Evolutionary conservation across 2,888 invertebrate genomes (phyloP).

Genomic region (Platycheirus albimanus): DNA sequence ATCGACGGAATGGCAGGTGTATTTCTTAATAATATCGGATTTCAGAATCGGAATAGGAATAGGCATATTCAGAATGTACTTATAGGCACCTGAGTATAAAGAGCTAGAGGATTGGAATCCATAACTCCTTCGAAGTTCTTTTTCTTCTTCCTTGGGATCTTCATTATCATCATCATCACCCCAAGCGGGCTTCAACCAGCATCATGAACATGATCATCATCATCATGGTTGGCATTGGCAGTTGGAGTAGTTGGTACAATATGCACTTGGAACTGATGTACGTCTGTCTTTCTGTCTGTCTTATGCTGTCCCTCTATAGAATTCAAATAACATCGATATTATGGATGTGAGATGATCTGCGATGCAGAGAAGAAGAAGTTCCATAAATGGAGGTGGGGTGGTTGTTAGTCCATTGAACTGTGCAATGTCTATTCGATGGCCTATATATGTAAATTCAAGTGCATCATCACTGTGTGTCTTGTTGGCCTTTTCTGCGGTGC

Average conservation of each 20-base stretch:
- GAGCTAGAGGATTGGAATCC: constrained; percentile 47
- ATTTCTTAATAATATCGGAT: constrained; percentile 68
- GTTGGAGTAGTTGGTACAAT: constrained; percentile 58
- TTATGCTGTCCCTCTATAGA: constrained; percentile 43
- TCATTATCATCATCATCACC: constrained; percentile 38
- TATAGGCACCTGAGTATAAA: background rate
- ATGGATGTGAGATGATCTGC: constrained; percentile 56
- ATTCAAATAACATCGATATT: constrained; percentile 67
- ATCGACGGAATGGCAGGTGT: constrained; percentile 68
- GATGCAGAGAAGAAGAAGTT: constrained; percentile 27
- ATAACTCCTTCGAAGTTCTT: constrained; percentile 54
- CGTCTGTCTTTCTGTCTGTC: constrained; percentile 41
- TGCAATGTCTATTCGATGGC: constrained; percentile 65
- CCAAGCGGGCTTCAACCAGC: constrained; percentile 15
- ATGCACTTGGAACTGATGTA: constrained; percentile 65
- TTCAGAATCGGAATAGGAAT: constrained; percentile 54
- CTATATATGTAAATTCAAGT: constrained; percentile 74
- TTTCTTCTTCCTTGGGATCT: too few species aligned
- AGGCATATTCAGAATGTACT: background rate
- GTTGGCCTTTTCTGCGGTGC: background rate
- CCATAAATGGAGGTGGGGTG: constrained; percentile 64
- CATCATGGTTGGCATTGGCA: too few species aligned
- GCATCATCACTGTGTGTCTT: constrained; percentile 39
- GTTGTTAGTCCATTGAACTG: constrained; percentile 70
- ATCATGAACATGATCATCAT: constrained; percentile 33